Percentiles rank a stretch among this genome's conserved stretches.
Evolutionary conservation across 2,888 invertebrate species (phyloP).

Genomic region (Brenthis hecate): DNA sequence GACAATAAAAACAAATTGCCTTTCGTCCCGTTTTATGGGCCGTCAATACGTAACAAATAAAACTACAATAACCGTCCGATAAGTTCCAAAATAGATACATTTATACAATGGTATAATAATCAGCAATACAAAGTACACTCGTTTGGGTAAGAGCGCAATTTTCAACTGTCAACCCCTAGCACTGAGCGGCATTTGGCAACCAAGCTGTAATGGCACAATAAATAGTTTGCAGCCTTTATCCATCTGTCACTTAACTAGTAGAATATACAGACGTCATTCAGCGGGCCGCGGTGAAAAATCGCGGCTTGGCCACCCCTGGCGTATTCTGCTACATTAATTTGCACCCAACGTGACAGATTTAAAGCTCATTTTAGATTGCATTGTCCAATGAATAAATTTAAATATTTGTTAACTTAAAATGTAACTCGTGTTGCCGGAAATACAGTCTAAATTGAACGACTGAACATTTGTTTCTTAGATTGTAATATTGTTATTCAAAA

Average conservation of each 20-base stretch:
- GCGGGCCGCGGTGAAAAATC: slow-evolving; percentile 75
- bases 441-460: slow-evolving; percentile 80
- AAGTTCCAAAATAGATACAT: slow-evolving; percentile 52
- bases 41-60: slow-evolving; percentile 68
- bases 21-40: slow-evolving; percentile 63
- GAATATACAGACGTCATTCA: slow-evolving; percentile 81
- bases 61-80: slow-evolving; percentile 54
- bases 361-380: slow-evolving; percentile 59
- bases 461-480: slow-evolving; percentile 75
- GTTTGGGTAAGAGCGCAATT: slow-evolving; percentile 62
- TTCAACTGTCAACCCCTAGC: slow-evolving; percentile 72
- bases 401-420: slow-evolving; percentile 82
- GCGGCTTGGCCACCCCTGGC: slow-evolving; percentile 68
- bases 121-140: slow-evolving; percentile 51
- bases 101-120: slow-evolving; percentile 56
- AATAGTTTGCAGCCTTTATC: slow-evolving; percentile 78
- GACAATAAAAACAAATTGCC: slow-evolving; percentile 71
- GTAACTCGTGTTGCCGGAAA: slow-evolving; percentile 81
- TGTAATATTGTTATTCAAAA: slow-evolving; percentile 47
- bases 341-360: slow-evolving; percentile 40
- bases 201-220: slow-evolving; percentile 77
- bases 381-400: slow-evolving; percentile 71
- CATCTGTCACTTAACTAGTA: slow-evolving; percentile 82
- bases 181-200: slow-evolving; percentile 67
- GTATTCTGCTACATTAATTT: slow-evolving; percentile 32